Evolutionary conservation across 2,797 vertebrate species (phyloP), one percentile per base, ranked within the genome.

Genomic region (Ceryle rudis): DNA sequence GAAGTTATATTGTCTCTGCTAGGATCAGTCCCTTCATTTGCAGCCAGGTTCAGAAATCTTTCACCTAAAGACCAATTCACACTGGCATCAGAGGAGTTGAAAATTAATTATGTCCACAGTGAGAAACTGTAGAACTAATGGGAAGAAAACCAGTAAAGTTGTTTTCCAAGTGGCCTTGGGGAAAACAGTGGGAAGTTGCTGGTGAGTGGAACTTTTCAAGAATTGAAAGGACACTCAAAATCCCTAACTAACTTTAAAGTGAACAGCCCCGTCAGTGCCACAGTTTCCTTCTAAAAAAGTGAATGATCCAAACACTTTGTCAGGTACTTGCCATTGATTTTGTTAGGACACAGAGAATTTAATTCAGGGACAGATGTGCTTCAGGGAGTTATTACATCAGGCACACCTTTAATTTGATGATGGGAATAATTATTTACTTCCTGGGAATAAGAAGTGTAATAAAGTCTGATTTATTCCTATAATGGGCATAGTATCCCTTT

Each of bases 151-250:
- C 28, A 92, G 54, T 58, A 52, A 91, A 75, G 39, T 75, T 84
- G 60, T 87, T 93, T 95, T 94, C 69, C 3, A 7, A 90, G 54
- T 29, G 46, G 79, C 55, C 75, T 94, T 86, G 55, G 69, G 81
- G 80, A 81, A 85, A 91, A 90, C 23, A 86, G 39, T 44, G 23
- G 37, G 62, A 91, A 93, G 61, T 60, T 83, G 46, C 18, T 80
- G 35, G 58, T 84, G 51, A 94, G 54, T 54, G 26, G 72, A 83
- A 20, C 20, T 95, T 81, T 96, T 84, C 62, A 86, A 81, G 70
- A 93, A 92, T 91, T 46, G 81, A 89, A 92, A 86, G 69, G 89
- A 96, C 65, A 47, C 61, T 83, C 37, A 69, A 90, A 92, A 74
- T 75, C 49, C 46, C 61, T 62, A 72, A 91, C 81, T 92, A 82